phyloP scores from a whole-genome alignment of 1,140 invertebrate species.

The Prorops nasuta region DNA sequence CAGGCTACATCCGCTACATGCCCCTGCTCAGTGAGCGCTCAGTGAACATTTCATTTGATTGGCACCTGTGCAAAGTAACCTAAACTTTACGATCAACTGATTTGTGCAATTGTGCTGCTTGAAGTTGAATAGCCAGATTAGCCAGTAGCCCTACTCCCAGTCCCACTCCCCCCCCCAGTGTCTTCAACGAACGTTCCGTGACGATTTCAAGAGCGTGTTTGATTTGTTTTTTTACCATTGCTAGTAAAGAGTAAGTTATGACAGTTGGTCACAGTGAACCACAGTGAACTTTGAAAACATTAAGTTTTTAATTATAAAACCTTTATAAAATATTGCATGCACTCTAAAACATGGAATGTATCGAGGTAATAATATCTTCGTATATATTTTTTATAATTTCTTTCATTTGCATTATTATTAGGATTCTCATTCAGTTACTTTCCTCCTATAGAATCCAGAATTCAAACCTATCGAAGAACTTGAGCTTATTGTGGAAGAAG shows the following conservation, averaged over 20 bases:
- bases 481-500: constrained; percentile 26
- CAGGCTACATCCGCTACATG: too few species aligned
- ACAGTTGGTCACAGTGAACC: background rate
- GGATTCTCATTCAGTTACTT: background rate
- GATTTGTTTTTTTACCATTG: background rate
- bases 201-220: background rate
- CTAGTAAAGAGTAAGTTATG: background rate
- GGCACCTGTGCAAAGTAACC: too few species aligned
- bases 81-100: too few species aligned
- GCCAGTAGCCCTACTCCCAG: too few species aligned
- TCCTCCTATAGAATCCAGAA: constrained; percentile 38
- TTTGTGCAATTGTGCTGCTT: too few species aligned
- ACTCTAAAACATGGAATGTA: constrained; percentile 15
- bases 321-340: background rate
- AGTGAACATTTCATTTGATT: too few species aligned
- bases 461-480: constrained; percentile 36
- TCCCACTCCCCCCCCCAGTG: too few species aligned
- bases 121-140: too few species aligned
- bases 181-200: too few species aligned
- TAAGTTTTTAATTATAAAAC: background rate
- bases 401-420: background rate
- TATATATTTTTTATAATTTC: background rate
- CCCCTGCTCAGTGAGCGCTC: too few species aligned
- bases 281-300: too few species aligned
- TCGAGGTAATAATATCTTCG: constrained; percentile 15